Conservation (phyloP, 2,888 invertebrate genomes). For the Belgica antarctica region DNA sequence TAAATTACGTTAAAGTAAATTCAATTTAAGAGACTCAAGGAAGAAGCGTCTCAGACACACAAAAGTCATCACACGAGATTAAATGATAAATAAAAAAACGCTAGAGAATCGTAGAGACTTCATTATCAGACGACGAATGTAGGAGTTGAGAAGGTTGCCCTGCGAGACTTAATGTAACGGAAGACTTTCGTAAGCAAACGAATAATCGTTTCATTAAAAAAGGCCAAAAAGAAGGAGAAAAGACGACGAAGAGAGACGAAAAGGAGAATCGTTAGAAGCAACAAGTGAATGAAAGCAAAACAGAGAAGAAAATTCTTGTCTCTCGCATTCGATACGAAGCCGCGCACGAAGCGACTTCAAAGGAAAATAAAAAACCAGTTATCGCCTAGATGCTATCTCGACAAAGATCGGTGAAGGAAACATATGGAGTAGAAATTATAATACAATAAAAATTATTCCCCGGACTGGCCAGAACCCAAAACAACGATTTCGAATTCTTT, state of each 20-base stretch:
- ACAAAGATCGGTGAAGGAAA: conserved; percentile 17
- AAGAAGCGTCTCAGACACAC: conserved; percentile 8
- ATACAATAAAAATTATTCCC: not conserved
- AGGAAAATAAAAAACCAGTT: conserved; percentile 37
- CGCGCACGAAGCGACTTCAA: conserved; percentile 9
- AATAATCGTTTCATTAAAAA: conserved; percentile 34
- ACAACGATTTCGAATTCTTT: not conserved
- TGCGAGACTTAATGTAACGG: conserved; percentile 33
- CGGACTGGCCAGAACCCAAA: not conserved
- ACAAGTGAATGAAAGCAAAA: conserved; percentile 28
- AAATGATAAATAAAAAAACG: conserved; percentile 12
- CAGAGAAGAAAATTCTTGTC: conserved; percentile 18
- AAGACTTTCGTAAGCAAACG: conserved; percentile 23
- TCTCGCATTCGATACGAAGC: not conserved
- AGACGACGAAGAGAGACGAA: not conserved
- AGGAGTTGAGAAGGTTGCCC: conserved; percentile 33
- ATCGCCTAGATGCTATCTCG: conserved; percentile 38
- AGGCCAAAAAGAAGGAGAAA: not conserved
- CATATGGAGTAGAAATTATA: conserved; percentile 27
- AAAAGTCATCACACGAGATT: conserved; percentile 18
- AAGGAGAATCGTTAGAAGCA: conserved; percentile 26
- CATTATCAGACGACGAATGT: conserved; percentile 32
- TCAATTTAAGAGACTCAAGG: conserved; percentile 2
- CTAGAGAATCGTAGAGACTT: not conserved
- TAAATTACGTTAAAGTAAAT: conserved; percentile 33